Percentiles rank a stretch among this genome's conserved stretches.
These are phyloP conservation scores for Coccyzus lansbergi DNA, from an alignment of 2,797 vertebrate genomes.

Conservation along the genomic window DNA sequence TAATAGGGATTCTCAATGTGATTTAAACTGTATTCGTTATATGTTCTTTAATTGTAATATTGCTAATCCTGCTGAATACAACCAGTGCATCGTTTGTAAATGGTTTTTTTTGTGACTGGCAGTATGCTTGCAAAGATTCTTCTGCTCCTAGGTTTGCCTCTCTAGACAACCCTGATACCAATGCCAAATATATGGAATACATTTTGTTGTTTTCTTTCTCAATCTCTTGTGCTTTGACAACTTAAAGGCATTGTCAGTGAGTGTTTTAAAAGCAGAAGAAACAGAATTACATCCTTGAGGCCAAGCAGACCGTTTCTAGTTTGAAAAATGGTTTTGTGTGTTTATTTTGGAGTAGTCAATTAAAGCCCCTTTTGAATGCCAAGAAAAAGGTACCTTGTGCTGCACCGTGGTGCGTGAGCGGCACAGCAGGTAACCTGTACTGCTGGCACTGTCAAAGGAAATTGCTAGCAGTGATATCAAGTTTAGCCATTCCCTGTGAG, in stretches of 20 bases:
- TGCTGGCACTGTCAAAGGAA: background rate
- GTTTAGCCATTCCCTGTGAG: background rate
- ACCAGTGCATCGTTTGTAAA: background rate
- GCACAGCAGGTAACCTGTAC: rapidly evolving
- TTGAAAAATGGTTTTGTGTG: background rate
- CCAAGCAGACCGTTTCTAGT: background rate
- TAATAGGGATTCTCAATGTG: background rate
- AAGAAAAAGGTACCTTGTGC: rapidly evolving
- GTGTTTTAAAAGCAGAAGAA: background rate
- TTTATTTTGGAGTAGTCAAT: background rate
- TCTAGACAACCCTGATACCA: background rate
- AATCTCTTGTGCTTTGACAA: background rate
- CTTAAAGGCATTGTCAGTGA: background rate
- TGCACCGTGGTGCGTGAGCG: rapidly evolving
- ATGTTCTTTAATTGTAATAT: background rate
- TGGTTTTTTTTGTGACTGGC: background rate
- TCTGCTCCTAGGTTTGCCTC: background rate
- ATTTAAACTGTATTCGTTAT: background rate
- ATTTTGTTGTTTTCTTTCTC: background rate
- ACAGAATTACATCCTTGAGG: background rate
- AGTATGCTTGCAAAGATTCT: background rate
- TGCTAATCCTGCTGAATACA: background rate
- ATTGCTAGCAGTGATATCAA: background rate
- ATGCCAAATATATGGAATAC: background rate
- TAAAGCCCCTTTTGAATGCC: background rate